phyloP scores from a whole-genome alignment of 2,113 vertebrate species.

The Dendropsophus ebraccatus region DNA sequence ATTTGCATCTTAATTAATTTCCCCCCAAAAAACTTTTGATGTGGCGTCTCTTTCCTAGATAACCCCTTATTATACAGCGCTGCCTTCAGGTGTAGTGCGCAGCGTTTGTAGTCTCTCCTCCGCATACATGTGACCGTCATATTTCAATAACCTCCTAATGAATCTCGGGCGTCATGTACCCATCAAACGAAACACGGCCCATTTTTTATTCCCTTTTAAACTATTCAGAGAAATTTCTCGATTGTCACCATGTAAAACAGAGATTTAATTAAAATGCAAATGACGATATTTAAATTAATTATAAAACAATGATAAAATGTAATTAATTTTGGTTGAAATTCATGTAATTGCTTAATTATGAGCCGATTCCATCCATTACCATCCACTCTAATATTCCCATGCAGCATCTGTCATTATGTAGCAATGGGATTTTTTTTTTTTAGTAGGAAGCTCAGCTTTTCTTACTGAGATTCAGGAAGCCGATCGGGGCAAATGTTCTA shows the following conservation, averaged over 20 bases:
- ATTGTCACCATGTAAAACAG: slow-evolving; percentile 26
- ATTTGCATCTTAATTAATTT: no score
- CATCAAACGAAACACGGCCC: background rate
- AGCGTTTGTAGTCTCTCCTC: background rate
- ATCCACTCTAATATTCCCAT: background rate
- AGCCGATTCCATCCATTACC: slow-evolving; percentile 28
- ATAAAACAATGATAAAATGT: slow-evolving; percentile 44
- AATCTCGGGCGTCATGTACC: background rate
- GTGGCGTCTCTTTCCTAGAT: no score
- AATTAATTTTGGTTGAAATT: slow-evolving; percentile 40
- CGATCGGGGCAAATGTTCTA: no score
- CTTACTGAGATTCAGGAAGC: no score
- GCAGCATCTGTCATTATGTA: background rate
- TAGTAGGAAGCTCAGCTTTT: no score
- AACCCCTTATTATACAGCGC: no score
- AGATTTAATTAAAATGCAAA: slow-evolving; percentile 53
- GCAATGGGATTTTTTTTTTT: background rate
- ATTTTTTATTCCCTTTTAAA: background rate
- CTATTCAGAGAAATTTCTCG: background rate
- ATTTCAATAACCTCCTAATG: background rate
- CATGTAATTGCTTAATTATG: slow-evolving; percentile 35
- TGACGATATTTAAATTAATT: slow-evolving; percentile 25
- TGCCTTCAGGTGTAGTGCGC: background rate
- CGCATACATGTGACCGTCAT: no score
- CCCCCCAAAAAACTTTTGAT: no score